phyloP scores from a whole-genome alignment of 2,113 vertebrate genomes.

The Seriola aureovittata region DNA sequence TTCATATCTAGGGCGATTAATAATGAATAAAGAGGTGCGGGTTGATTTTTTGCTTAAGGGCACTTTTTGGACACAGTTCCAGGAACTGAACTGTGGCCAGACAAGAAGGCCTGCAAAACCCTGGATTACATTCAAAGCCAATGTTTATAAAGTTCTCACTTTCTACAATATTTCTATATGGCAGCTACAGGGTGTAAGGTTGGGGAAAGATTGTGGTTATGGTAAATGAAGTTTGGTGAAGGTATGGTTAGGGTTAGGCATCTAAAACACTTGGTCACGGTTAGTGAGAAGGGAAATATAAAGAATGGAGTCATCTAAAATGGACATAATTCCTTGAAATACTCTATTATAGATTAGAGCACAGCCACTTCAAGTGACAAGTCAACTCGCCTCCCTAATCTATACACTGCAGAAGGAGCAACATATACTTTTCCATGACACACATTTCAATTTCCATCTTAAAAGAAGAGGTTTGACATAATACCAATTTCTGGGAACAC shows the following conservation, averaged over 20 bases:
- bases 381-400: not conserved
- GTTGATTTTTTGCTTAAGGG: not conserved
- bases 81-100: too few species aligned
- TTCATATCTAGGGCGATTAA: not conserved
- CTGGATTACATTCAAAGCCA: not conserved
- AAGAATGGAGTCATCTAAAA: not conserved
- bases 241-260: not conserved
- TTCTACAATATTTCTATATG: not conserved
- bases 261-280: not conserved
- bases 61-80: too few species aligned
- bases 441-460: slow-evolving; percentile 46
- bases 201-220: not conserved
- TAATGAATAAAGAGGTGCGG: not conserved
- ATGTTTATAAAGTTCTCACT: not conserved
- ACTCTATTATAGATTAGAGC: not conserved
- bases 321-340: not conserved
- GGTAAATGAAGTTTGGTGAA: accelerated
- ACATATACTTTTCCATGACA: slow-evolving; percentile 12
- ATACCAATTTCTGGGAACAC: slow-evolving; percentile 41
- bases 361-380: not conserved
- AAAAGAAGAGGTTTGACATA: slow-evolving; percentile 48
- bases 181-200: not conserved
- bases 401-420: not conserved
- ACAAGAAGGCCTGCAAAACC: not conserved
- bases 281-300: not conserved